Evolutionary conservation across 2,797 vertebrate genomes (phyloP).

Genomic region (Labroides dimidiatus): DNA sequence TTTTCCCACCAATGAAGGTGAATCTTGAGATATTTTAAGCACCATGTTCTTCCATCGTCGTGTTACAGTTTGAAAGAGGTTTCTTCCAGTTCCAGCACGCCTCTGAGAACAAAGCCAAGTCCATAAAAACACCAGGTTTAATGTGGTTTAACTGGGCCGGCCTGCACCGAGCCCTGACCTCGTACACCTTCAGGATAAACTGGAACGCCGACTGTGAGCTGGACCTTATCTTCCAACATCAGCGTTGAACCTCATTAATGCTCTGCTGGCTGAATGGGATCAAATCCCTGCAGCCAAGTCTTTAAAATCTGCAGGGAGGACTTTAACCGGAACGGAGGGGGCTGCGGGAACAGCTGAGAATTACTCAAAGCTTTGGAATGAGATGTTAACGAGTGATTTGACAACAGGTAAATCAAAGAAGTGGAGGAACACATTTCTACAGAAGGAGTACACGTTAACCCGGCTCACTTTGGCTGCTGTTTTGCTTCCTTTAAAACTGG

Average conservation of each 20-base stretch:
- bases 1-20: neutral
- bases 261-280: neutral
- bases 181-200: neutral
- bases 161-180: neutral
- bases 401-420: too few species aligned
- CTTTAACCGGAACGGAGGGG: neutral
- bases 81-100: conserved; percentile 10
- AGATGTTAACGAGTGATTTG: too few species aligned
- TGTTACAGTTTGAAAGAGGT: conserved; percentile 9
- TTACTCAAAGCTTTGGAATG: neutral
- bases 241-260: neutral
- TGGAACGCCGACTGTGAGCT: neutral
- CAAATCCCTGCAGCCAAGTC: neutral
- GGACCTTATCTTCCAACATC: neutral
- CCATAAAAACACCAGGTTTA: neutral
- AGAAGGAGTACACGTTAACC: too few species aligned
- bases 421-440: too few species aligned
- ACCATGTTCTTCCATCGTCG: conserved; percentile 1
- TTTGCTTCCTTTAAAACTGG: too few species aligned
- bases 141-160: neutral
- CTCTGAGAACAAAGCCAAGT: neutral
- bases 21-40: neutral
- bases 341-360: neutral
- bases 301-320: neutral
- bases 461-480: too few species aligned